Base-by-base conservation (phyloP, 2,113 vertebrate species). In the Nipponia nippon region DNA sequence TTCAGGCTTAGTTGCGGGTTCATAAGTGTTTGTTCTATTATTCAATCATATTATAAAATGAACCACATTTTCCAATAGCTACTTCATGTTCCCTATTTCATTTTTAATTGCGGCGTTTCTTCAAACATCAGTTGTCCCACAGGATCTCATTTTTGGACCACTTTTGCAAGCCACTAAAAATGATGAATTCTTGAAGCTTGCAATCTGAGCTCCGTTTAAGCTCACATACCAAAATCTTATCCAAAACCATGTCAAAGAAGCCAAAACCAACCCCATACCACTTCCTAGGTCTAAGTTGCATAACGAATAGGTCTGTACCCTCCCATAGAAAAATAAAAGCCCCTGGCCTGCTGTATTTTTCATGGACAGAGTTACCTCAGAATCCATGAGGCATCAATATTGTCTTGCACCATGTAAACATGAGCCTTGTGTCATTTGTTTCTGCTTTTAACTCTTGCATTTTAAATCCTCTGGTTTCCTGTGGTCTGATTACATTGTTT, bases 261-360 rank as follows among this genome's bases (percentile, higher is more conserved):
- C 96, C 95, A 96, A 95, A 97, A 86, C 59, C 95, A 97, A 94
- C 89, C 55, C 83, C 50, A 86, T 47, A 92, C 96, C 95, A 96
- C 95, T 98, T 98, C 97, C 96, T 95, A 96, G 90, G 96, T 96
- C 95, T 97, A 76, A 93, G 94, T 63, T 97, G 94, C 96, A 95
- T 96, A 97, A 96, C 63, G 2, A 96, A 80, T 67, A 80, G 52
- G 56, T 75, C 77, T 90, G 90, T 87, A 83, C 34, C n/a, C 82
- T 96, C 72, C 73, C 73, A 91, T 76, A 93, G 96, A 90, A 77
- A 95, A 73, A 92, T 67, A 86, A 82, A 89, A 21, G 49, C 30
- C 71, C 66, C 34, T 71, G 34, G 78, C 40, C 36, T 93, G n/a
- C 49, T 91, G 56, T 20, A 44, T 44, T 96, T 92, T 94, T 82